Percentiles rank a stretch among this genome's conserved stretches.
phyloP scores from a whole-genome alignment of 2,888 invertebrate genomes.

The Cryptocephalus moraei region DNA sequence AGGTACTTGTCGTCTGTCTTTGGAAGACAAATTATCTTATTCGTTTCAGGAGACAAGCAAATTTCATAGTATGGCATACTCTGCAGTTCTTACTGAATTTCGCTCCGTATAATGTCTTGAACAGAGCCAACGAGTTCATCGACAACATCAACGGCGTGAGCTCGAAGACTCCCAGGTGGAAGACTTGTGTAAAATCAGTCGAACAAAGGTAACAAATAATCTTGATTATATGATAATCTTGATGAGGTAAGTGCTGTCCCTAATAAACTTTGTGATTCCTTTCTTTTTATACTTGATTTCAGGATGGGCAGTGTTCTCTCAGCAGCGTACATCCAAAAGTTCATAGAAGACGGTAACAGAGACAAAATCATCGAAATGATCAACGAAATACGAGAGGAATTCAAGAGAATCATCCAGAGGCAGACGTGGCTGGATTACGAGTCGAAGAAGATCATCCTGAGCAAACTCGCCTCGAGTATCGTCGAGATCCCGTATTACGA shows the following conservation, averaged over 20 bases:
- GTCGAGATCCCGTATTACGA: not conserved
- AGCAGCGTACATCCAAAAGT: not conserved
- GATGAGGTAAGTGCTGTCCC: too few relatives aligned
- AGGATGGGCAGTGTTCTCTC: not conserved
- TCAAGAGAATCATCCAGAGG: not conserved
- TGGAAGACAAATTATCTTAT: not conserved
- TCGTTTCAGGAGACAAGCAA: constrained; percentile 27
- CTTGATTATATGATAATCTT: too few relatives aligned
- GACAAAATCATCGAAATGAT: not conserved
- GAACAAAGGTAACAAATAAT: too few relatives aligned
- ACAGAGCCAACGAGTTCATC: constrained; percentile 23
- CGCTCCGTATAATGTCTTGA: constrained; percentile 24
- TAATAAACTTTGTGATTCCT: too few relatives aligned
- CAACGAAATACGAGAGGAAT: not conserved
- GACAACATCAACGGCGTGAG: constrained; percentile 19
- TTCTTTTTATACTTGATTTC: too few relatives aligned
- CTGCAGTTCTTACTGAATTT: constrained; percentile 26
- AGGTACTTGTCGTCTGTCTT: constrained; percentile 17
- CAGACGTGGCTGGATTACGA: not conserved
- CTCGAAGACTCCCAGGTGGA: constrained; percentile 21
- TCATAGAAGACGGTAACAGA: not conserved
- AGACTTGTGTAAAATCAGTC: constrained; percentile 12
- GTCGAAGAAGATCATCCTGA: not conserved
- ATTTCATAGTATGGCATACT: constrained; percentile 32
- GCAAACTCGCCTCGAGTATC: not conserved